Percentiles rank a stretch among this genome's conserved stretches.
Evolutionary conservation across 2,797 vertebrate species (phyloP).

Genomic region (Silurus aristotelis): DNA sequence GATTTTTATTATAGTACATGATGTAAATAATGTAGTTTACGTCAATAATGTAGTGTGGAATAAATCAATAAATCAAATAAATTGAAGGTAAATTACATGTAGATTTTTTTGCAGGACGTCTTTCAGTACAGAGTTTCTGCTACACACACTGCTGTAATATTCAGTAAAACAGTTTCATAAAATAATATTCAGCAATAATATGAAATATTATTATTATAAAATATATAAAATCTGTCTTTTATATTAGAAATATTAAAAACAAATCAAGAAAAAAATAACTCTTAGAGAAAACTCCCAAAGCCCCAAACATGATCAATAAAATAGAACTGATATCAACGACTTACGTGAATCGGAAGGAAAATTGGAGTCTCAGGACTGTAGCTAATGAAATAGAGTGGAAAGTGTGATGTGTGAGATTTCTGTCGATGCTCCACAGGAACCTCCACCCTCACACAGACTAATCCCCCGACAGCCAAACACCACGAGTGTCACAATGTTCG

Average conservation of each 20-base stretch:
- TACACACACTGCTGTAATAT: too few relatives aligned
- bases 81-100: too few relatives aligned
- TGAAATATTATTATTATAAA: too few relatives aligned
- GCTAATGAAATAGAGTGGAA: constrained; percentile 1
- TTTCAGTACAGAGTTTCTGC: background rate
- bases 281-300: background rate
- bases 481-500: background rate
- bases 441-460: background rate
- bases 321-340: constrained; percentile 4
- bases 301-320: background rate
- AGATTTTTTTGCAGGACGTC: too few relatives aligned
- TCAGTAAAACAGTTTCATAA: background rate
- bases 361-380: background rate
- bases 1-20: too few relatives aligned
- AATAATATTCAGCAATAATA: background rate
- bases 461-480: background rate
- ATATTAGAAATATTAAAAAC: background rate
- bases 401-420: background rate
- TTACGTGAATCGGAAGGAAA: constrained; percentile 35
- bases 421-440: background rate
- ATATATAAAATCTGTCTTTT: background rate
- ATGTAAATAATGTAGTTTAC: too few relatives aligned
- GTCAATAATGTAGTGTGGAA: too few relatives aligned
- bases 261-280: background rate
- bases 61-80: too few relatives aligned